Conservation (phyloP, 2,113 vertebrate genomes). For the Nycticebus coucang region DNA sequence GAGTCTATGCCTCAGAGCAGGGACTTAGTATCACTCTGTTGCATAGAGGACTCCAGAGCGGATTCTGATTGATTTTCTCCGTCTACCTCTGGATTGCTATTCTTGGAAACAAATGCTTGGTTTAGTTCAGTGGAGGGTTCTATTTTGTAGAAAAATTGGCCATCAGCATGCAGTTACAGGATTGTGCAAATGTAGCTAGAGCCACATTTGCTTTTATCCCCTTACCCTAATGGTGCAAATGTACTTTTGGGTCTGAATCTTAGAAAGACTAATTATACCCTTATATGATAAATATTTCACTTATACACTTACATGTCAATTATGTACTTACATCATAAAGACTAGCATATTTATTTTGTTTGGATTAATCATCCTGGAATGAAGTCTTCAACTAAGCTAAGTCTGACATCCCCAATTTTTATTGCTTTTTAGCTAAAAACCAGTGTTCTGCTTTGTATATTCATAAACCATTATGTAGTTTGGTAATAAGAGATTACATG, state of each 20-base stretch:
- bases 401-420: background rate
- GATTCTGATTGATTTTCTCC: background rate
- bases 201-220: background rate
- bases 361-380: constrained; percentile 40
- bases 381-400: constrained; percentile 24
- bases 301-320: background rate
- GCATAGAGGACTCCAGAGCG: background rate
- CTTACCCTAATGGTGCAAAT: background rate
- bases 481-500: background rate
- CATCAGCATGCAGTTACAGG: background rate
- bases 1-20: constrained; percentile 30
- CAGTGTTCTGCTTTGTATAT: background rate
- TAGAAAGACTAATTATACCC: constrained; percentile 32
- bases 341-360: constrained; percentile 34
- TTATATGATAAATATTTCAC: constrained; percentile 6
- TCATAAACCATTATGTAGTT: no score
- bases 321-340: background rate
- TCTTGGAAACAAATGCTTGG: constrained; percentile 7
- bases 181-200: background rate
- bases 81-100: constrained; percentile 22
- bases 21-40: constrained; percentile 38
- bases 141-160: constrained; percentile 24
- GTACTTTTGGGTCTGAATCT: background rate
- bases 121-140: constrained; percentile 2
- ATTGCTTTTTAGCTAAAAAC: background rate